These are phyloP conservation scores for Periophthalmus magnuspinnatus DNA, from an alignment of 2,797 vertebrate genomes.

Conservation along the genomic window DNA sequence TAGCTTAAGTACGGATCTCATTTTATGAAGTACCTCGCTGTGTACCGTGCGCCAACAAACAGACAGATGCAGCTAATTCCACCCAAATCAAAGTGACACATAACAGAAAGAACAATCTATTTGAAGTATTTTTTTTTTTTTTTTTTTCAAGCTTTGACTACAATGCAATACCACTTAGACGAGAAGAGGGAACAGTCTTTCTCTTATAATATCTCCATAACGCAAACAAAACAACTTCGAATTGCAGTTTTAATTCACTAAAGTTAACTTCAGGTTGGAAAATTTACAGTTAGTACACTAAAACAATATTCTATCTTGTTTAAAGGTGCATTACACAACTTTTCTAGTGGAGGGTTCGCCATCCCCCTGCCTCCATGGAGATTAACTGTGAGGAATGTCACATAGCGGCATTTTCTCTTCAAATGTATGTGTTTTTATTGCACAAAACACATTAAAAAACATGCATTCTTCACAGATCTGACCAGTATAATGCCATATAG, in stretches of 20 bases:
- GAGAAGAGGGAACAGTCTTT: not conserved
- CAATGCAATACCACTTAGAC: not conserved
- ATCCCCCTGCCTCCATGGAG: not conserved
- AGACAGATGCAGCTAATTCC: slow-evolving; percentile 17
- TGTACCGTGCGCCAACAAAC: slow-evolving; percentile 15
- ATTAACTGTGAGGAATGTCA: not conserved
- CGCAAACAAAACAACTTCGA: not conserved
- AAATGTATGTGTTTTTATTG: not conserved
- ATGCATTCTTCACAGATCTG: too few relatives aligned
- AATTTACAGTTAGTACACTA: too few relatives aligned
- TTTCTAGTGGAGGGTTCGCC: too few relatives aligned
- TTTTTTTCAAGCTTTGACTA: not conserved
- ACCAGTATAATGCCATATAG: not conserved
- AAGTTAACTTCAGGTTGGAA: not conserved
- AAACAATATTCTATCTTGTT: not conserved
- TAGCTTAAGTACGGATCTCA: slow-evolving; percentile 15
- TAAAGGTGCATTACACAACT: not conserved
- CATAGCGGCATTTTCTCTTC: not conserved
- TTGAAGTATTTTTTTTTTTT: slow-evolving; percentile 14
- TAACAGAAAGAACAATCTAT: slow-evolving; percentile 17
- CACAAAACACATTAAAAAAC: not conserved
- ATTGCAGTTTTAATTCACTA: not conserved
- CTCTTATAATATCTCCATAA: not conserved
- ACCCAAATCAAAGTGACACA: slow-evolving; percentile 25
- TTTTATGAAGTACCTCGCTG: slow-evolving; percentile 10